A percentile compares a stretch with the other conserved stretches of the same genome.
phyloP scores from a whole-genome alignment of 2,888 invertebrate genomes.

The Caenorhabditis zanzibari region DNA sequence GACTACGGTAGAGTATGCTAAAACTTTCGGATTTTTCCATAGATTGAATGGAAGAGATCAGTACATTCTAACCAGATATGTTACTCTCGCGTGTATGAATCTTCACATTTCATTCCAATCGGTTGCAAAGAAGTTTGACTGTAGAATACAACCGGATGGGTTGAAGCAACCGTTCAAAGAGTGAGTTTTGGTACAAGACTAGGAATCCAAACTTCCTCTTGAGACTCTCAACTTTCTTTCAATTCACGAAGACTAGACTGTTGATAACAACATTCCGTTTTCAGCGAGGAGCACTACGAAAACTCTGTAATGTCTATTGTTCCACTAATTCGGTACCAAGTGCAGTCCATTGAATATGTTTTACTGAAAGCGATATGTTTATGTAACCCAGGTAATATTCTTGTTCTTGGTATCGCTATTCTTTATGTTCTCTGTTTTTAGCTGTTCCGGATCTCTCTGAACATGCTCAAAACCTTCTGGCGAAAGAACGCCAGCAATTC shows the following conservation, averaged over 20 bases:
- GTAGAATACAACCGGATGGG: conserved; percentile 47
- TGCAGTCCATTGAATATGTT: conserved; percentile 37
- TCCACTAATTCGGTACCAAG: conserved; percentile 42
- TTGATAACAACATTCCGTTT: no score
- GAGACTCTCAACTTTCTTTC: not conserved
- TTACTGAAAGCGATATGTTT: conserved; percentile 57
- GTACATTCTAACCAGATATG: conserved; percentile 27
- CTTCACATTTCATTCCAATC: conserved; percentile 42
- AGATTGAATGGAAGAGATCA: conserved; percentile 32
- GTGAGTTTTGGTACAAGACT: not conserved
- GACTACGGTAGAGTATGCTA: conserved; percentile 55
- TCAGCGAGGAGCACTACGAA: conserved; percentile 37
- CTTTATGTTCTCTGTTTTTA: conserved; percentile 5
- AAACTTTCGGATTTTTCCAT: conserved; percentile 53
- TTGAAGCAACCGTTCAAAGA: not conserved
- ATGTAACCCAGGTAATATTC: conserved; percentile 41
- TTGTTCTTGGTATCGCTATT: not conserved
- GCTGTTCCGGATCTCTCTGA: conserved; percentile 52
- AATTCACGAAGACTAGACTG: not conserved
- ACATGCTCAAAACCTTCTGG: conserved; percentile 8
- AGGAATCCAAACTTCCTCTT: no score
- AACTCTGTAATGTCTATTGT: conserved; percentile 47
- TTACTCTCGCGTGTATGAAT: conserved; percentile 43
- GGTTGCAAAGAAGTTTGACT: conserved; percentile 31
- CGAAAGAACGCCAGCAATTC: conserved; percentile 20